Evolutionary conservation across 2,113 vertebrate genomes (phyloP).

Genomic region (Uria lomvia): DNA sequence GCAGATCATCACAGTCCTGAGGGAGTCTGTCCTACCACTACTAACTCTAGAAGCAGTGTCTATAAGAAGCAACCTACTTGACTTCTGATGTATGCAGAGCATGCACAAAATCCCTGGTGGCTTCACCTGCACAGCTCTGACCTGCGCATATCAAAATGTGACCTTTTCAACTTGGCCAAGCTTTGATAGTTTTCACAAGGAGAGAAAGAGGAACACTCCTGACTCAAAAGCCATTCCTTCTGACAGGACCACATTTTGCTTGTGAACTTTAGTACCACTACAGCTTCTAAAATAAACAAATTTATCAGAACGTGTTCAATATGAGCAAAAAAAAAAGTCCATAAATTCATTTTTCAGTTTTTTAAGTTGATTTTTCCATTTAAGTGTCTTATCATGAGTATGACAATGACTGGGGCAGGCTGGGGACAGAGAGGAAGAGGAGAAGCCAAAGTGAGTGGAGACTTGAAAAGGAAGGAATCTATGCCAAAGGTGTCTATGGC

Average conservation of each 20-base stretch:
- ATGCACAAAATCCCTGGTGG: neutral
- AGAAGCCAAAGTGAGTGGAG: neutral
- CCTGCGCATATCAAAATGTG: neutral
- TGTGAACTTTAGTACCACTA: neutral
- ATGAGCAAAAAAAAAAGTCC: neutral
- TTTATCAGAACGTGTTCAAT: neutral
- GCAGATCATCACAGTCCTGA: neutral
- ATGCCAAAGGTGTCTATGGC: neutral
- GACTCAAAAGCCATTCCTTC: neutral
- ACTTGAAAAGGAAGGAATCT: neutral
- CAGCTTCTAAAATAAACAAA: neutral
- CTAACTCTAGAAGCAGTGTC: neutral
- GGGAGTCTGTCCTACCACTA: neutral
- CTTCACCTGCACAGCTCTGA: neutral
- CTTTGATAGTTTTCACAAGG: neutral
- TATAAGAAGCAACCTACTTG: neutral
- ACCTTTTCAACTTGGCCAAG: neutral
- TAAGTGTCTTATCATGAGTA: neutral
- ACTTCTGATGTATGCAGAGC: neutral
- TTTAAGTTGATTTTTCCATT: neutral
- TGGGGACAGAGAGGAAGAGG: neutral
- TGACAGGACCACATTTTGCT: neutral
- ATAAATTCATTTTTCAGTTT: neutral
- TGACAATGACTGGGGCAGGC: neutral
- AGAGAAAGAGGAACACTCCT: neutral